Evolutionary conservation across 2,113 vertebrate genomes (phyloP).

Genomic region (Colinus virginianus): DNA sequence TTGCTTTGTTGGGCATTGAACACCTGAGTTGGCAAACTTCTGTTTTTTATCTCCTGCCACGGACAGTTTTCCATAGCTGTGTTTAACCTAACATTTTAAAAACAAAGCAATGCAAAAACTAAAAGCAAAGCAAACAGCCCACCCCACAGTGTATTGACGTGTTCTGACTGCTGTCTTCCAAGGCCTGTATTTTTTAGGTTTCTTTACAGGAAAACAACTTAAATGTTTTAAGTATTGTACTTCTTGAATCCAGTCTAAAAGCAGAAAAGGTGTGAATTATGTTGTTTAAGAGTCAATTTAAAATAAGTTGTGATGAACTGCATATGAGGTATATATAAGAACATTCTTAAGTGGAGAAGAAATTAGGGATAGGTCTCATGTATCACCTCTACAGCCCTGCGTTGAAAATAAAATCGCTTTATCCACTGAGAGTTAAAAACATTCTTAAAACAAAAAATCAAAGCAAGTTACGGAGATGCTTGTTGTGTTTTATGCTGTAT

Average conservation of each 20-base stretch:
- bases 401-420: neutral
- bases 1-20: neutral
- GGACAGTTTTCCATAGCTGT: neutral
- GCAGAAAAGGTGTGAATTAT: neutral
- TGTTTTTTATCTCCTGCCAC: neutral
- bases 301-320: conserved; percentile 3
- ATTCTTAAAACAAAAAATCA: neutral
- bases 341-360: conserved; percentile 3
- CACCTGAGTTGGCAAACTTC: neutral
- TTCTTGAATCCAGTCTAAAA: neutral
- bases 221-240: neutral
- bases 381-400: neutral
- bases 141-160: neutral
- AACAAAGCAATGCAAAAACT: neutral
- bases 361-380: neutral
- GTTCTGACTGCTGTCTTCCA: neutral
- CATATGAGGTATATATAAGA: neutral
- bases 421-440: conserved; percentile 1
- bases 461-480: conserved; percentile 20
- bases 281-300: conserved; percentile 19
- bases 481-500: conserved; percentile 27
- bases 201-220: neutral
- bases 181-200: neutral
- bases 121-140: neutral
- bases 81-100: conserved; percentile 9